Conservation (phyloP, 2,113 vertebrate species). For the Ciconia maguari region DNA sequence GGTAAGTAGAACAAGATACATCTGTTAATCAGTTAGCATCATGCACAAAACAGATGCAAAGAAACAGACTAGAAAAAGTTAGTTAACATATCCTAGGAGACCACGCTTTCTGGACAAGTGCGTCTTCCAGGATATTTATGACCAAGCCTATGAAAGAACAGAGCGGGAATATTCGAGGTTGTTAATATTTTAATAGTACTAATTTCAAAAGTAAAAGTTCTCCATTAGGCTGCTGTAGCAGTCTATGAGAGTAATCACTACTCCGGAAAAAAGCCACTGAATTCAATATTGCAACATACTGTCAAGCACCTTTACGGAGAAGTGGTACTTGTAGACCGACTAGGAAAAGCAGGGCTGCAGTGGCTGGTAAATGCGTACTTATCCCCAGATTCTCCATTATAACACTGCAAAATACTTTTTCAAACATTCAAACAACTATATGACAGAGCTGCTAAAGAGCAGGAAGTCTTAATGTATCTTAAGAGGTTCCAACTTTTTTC, state of each 20-base stretch:
- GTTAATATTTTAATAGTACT: neutral
- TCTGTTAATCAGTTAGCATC: neutral
- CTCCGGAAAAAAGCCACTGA: neutral
- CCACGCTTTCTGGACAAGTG: neutral
- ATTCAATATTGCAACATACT: neutral
- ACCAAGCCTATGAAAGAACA: neutral
- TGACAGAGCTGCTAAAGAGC: neutral
- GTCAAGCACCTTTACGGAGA: neutral
- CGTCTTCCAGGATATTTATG: neutral
- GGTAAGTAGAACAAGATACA: neutral
- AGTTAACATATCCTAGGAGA: neutral
- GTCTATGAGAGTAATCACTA: neutral
- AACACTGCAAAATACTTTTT: neutral
- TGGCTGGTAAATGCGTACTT: neutral
- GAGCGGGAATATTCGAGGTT: neutral
- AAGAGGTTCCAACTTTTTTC: neutral
- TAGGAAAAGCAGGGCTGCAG: neutral
- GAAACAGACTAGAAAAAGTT: neutral
- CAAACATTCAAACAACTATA: neutral
- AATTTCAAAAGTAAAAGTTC: neutral
- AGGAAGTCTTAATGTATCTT: neutral
- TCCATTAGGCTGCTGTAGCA: neutral
- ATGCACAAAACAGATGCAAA: neutral
- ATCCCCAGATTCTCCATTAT: neutral
- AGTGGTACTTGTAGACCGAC: neutral